These are phyloP conservation scores for Falco biarmicus DNA, from an alignment of 2,797 vertebrate genomes.

Conservation along the genomic window DNA sequence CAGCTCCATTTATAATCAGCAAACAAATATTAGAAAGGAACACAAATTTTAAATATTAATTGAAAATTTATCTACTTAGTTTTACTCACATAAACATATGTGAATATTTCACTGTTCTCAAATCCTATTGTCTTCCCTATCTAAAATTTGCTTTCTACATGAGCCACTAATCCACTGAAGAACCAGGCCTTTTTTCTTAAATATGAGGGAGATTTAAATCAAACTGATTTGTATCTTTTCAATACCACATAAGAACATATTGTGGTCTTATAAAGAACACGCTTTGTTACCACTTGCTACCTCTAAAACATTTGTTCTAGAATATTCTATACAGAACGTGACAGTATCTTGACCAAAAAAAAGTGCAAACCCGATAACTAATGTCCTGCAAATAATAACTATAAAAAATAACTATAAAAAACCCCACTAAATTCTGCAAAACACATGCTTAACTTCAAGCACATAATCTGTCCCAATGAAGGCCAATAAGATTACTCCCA, in stretches of 20 bases:
- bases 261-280: background rate
- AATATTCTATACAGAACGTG: background rate
- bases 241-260: background rate
- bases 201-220: background rate
- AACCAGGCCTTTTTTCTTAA: background rate
- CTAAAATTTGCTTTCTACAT: background rate
- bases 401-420: too few relatives aligned
- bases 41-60: background rate
- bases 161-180: background rate
- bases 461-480: background rate
- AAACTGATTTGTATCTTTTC: background rate
- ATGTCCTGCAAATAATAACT: background rate
- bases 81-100: background rate
- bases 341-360: background rate
- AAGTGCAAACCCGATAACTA: background rate
- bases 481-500: background rate
- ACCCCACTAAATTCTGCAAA: background rate
- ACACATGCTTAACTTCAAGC: background rate
- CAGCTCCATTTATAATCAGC: constrained; percentile 15
- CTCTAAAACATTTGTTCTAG: background rate
- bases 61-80: background rate
- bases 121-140: background rate
- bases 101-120: background rate
- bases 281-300: background rate
- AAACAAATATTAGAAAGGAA: constrained; percentile 48